Percentiles rank a stretch among this genome's conserved stretches.
These are phyloP conservation scores for Lerista edwardsae DNA, from an alignment of 2,797 vertebrate species.

Conservation along the genomic window DNA sequence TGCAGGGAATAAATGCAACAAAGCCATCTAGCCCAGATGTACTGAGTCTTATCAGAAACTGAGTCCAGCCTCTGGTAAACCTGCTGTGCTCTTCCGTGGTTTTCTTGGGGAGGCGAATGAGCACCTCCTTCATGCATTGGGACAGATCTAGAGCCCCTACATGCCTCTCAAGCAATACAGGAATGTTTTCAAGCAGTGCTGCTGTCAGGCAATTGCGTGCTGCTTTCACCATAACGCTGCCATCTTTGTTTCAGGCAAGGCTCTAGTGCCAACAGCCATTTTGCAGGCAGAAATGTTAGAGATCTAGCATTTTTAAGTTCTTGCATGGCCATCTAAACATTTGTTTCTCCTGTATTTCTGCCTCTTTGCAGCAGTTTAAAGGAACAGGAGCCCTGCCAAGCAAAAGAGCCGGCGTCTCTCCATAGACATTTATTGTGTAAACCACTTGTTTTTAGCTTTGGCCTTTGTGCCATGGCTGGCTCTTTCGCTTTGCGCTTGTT, in stretches of 20 bases:
- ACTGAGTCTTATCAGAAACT: not conserved
- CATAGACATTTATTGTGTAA: constrained; percentile 14
- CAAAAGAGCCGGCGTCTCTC: not conserved
- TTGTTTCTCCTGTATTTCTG: not conserved
- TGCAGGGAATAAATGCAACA: not conserved
- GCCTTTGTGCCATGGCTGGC: constrained; percentile 26
- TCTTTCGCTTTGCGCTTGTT: constrained; percentile 69
- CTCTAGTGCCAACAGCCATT: not conserved
- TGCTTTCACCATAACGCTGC: not conserved
- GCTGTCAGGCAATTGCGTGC: not conserved
- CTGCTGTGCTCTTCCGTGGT: not conserved
- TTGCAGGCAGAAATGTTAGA: not conserved
- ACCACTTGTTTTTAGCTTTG: constrained; percentile 40
- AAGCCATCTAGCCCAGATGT: not conserved
- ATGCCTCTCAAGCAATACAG: not conserved
- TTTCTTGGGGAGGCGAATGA: not conserved
- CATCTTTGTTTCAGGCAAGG: not conserved
- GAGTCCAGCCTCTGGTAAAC: not conserved
- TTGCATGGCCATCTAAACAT: not conserved
- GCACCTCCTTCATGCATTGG: not conserved
- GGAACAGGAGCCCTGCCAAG: not conserved
- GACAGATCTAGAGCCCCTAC: not conserved
- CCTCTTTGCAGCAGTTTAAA: not conserved
- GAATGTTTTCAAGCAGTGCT: not conserved
- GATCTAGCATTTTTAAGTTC: not conserved